Base-by-base conservation (phyloP, 2,797 vertebrate species). In the Luscinia luscinia region DNA sequence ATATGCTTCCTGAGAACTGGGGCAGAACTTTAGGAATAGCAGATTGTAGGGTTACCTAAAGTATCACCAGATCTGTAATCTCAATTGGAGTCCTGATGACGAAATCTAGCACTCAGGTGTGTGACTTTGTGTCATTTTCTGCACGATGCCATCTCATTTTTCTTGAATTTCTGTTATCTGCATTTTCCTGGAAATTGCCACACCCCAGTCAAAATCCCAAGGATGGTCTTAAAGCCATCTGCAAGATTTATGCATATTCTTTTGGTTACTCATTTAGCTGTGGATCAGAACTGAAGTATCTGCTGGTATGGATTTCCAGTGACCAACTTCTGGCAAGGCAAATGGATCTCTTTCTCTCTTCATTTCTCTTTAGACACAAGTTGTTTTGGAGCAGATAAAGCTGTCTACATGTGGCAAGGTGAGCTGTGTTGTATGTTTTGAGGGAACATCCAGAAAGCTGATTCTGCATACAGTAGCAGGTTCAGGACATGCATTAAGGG, bases 181-280 rank as follows among this genome's bases (percentile, higher is more conserved):
- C 68, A 40, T 93, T 91, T 93, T 79, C 73, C 82, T n/a, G 41
- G n/a, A 43, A 12, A 52, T 77, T 82, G 85, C 84, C 64, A 80
- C 36, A 48, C 8, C 11, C 9, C 16, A 38, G 28, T 30, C 40
- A 16, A 57, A 57, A 30, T 64, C 38, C 8, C 26, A 79, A 69
- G 14, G 18, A 64, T 6, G 43, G 21, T 4, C 28, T 93, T 85
- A 75, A 55, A 67, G 57, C 16, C 11, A 20, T 57, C 11, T 18
- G 32, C 28, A 41, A 62, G 40, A 28, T 17, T 40, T 22, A 16
- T 64, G n/a, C 17, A 51, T 40, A 13, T 58, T 58, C 12, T 70
- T 70, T 38, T 51, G 18, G 16, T 46, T 74, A 70, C 26, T 75
- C 24, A 30, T 41, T 74, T 34, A 74, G 24, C 36, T 81, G 34